These are phyloP conservation scores for Pimephales promelas DNA, from an alignment of 2,113 vertebrate genomes.

Conservation along the genomic window DNA sequence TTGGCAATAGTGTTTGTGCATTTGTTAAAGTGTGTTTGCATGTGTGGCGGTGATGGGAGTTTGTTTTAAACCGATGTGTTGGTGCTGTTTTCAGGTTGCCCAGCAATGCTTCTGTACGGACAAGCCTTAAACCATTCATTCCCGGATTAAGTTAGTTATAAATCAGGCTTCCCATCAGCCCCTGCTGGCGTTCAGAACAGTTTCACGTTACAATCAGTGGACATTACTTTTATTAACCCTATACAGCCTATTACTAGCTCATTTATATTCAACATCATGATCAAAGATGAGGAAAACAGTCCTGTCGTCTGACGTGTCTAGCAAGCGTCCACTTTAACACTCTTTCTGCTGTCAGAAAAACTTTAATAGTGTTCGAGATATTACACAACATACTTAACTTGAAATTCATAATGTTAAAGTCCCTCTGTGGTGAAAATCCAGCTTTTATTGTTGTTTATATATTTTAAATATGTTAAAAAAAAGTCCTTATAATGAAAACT, in stretches of 20 bases:
- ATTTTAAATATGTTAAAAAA: too few relatives aligned
- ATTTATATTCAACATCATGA: background rate
- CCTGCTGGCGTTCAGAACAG: background rate
- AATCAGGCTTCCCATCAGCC: background rate
- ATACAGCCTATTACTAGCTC: background rate
- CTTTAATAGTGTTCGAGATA: too few relatives aligned
- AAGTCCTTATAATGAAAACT: too few relatives aligned
- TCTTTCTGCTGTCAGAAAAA: too few relatives aligned
- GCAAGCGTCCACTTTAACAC: too few relatives aligned
- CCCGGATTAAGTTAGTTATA: background rate
- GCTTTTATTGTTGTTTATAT: too few relatives aligned
- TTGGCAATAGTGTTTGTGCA: background rate
- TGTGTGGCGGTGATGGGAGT: background rate
- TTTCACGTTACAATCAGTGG: background rate
- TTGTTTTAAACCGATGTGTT: background rate
- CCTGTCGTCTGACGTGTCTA: too few relatives aligned
- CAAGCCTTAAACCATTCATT: background rate
- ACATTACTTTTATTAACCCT: background rate
- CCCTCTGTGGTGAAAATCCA: too few relatives aligned
- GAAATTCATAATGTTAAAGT: too few relatives aligned
- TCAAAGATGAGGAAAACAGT: too few relatives aligned
- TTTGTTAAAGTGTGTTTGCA: background rate
- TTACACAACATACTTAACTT: too few relatives aligned
- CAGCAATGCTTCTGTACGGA: background rate
- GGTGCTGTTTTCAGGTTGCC: background rate